A percentile compares a stretch with the other conserved stretches of the same genome.
Evolutionary conservation across 1,140 invertebrate species (phyloP).

Genomic region (Adoxophyes honmai): DNA sequence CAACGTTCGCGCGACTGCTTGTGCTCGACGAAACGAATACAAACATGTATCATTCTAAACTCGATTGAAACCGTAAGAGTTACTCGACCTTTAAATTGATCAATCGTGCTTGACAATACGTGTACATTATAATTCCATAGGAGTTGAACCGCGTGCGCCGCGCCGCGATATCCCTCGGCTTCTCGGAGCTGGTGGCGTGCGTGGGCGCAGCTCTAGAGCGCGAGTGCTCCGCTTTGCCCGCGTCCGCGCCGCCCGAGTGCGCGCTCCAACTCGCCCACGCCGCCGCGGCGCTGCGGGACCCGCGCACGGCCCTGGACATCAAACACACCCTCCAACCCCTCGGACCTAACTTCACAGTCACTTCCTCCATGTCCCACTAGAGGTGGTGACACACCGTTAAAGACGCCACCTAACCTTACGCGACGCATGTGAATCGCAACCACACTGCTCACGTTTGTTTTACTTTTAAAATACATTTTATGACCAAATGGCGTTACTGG

Average conservation of each 20-base stretch:
- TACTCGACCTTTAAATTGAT: too few relatives aligned
- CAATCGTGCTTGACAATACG: too few relatives aligned
- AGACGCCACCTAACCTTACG: too few relatives aligned
- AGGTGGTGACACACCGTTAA: too few relatives aligned
- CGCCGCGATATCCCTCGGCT: conserved; percentile 93
- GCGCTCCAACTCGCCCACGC: conserved; percentile 94
- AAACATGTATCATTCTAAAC: too few relatives aligned
- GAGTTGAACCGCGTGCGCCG: conserved; percentile 93
- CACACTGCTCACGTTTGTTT: too few relatives aligned
- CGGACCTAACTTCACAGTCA: conserved; percentile 47
- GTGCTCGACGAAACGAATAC: too few relatives aligned
- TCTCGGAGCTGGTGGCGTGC: conserved; percentile 87
- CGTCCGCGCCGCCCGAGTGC: conserved; percentile 90
- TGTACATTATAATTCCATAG: conserved; percentile 73
- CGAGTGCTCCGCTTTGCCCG: conserved; percentile 89
- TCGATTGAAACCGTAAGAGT: too few relatives aligned
- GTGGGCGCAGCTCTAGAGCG: conserved; percentile 91
- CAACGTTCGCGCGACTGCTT: too few relatives aligned
- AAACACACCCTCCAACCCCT: conserved; percentile 57
- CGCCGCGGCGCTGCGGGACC: conserved; percentile 76
- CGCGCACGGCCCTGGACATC: conserved; percentile 54
- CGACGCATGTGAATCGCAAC: too few relatives aligned
- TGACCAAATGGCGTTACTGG: too few relatives aligned
- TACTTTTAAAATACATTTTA: too few relatives aligned
- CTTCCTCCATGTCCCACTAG: conserved; percentile 54